Percentiles rank a stretch among this genome's conserved stretches.
Conservation (phyloP, 2,113 vertebrate species). For the Echinops telfairi region DNA sequence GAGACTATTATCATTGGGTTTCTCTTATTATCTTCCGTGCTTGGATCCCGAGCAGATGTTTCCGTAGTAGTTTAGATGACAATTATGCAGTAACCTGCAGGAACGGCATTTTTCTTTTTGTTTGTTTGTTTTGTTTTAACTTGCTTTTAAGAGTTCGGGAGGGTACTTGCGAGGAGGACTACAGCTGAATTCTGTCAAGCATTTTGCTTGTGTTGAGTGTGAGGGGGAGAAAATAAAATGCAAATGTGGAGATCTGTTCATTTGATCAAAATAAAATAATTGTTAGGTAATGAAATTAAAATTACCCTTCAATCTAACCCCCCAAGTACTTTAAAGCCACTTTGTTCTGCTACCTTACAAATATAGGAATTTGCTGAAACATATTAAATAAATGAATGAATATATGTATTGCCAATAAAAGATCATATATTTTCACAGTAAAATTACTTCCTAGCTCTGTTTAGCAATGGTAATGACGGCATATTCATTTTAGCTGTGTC, state of each 20-base stretch:
- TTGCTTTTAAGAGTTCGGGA: neutral
- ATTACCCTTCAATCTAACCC: neutral
- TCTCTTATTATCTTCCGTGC: conserved; percentile 9
- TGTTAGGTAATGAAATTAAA: conserved; percentile 14
- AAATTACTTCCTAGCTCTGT: conserved; percentile 15
- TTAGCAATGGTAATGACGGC: neutral
- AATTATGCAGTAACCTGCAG: neutral
- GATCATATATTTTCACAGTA: neutral
- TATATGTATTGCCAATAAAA: conserved; percentile 34
- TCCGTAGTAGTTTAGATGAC: neutral
- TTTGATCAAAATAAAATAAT: neutral
- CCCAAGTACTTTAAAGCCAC: neutral
- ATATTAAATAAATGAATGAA: conserved; percentile 7
- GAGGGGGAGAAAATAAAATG: neutral
- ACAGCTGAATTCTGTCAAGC: neutral
- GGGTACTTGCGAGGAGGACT: neutral
- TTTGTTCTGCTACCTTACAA: neutral
- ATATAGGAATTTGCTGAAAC: neutral
- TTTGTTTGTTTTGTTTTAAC: too few species aligned
- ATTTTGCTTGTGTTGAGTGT: neutral
- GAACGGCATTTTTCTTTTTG: neutral
- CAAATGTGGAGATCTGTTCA: neutral
- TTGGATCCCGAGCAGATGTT: neutral
- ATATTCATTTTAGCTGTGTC: neutral
- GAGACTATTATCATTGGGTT: neutral